These are phyloP conservation scores for Pardalotus punctatus DNA, from an alignment of 2,113 vertebrate genomes.

Conservation along the genomic window DNA sequence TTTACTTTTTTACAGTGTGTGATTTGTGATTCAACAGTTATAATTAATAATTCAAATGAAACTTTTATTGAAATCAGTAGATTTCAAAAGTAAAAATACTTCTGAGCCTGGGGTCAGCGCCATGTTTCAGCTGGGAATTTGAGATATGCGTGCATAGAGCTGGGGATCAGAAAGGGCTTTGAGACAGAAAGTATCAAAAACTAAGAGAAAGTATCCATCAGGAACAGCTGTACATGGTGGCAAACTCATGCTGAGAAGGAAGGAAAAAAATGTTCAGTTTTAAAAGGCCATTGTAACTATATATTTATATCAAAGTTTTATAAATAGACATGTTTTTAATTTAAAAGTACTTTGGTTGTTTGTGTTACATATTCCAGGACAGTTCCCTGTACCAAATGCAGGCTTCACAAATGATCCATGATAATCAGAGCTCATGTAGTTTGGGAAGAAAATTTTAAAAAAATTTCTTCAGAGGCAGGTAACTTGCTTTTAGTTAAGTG, in stretches of 20 bases:
- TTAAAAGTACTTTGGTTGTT: accelerated
- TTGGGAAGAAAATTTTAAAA: neutral
- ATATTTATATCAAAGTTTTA: neutral
- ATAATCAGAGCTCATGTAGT: neutral
- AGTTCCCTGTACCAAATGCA: neutral
- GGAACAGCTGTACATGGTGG: neutral
- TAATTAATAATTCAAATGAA: neutral
- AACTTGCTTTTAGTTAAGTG: neutral
- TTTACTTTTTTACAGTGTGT: neutral
- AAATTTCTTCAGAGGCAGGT: neutral
- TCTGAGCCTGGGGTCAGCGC: neutral
- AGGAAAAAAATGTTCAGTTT: neutral
- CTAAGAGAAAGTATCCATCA: neutral
- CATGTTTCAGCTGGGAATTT: neutral
- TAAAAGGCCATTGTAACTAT: neutral
- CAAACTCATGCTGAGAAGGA: neutral
- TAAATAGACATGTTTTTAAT: neutral
- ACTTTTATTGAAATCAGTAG: neutral
- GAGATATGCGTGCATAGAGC: accelerated
- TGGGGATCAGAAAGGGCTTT: neutral
- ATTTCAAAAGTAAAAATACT: neutral
- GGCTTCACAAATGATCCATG: neutral
- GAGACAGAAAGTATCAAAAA: neutral
- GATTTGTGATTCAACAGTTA: neutral
- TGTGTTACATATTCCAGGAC: neutral